A percentile compares a stretch with the other conserved stretches of the same genome.
These are phyloP conservation scores for Picus viridis DNA, from an alignment of 2,797 vertebrate species.

Conservation along the genomic window DNA sequence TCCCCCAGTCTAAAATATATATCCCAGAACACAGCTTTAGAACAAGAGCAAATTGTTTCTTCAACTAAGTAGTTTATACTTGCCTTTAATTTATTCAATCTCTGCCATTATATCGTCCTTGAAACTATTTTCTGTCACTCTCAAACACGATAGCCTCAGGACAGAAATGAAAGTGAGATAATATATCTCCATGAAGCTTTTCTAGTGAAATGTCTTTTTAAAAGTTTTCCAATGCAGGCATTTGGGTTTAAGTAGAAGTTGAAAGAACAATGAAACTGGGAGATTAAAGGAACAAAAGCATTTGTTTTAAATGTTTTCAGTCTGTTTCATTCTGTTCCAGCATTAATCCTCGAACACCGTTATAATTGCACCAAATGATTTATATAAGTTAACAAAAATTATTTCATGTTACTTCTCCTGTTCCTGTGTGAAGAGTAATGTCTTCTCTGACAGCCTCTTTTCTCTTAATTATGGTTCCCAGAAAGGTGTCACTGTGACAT, in stretches of 20 bases:
- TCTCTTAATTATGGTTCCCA: slow-evolving; percentile 39
- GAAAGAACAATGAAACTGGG: slow-evolving; percentile 43
- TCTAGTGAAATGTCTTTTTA: slow-evolving; percentile 41
- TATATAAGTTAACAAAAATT: slow-evolving; percentile 38
- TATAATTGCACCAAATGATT: slow-evolving; percentile 54
- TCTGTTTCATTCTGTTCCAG: neutral
- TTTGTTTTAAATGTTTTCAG: slow-evolving; percentile 38
- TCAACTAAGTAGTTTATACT: slow-evolving; percentile 9
- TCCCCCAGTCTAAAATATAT: slow-evolving; percentile 5
- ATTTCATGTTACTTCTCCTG: slow-evolving; percentile 37
- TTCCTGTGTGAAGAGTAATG: slow-evolving; percentile 2
- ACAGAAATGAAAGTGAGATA: slow-evolving; percentile 46
- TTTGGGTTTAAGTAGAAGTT: slow-evolving; percentile 49
- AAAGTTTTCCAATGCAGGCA: slow-evolving; percentile 56
- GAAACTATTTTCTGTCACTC: slow-evolving; percentile 60
- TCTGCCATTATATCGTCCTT: slow-evolving; percentile 43
- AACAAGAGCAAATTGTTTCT: slow-evolving; percentile 25
- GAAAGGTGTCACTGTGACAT: slow-evolving; percentile 39
- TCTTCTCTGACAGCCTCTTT: neutral
- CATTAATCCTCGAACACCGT: slow-evolving; percentile 39
- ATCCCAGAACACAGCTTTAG: neutral
- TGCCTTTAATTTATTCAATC: slow-evolving; percentile 51
- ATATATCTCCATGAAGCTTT: slow-evolving; percentile 10
- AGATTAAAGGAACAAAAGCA: slow-evolving; percentile 40
- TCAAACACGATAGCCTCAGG: slow-evolving; percentile 33